These are phyloP conservation scores for Callyntrura sp. DNA, from an alignment of 2,888 invertebrate genomes.

Conservation along the genomic window DNA sequence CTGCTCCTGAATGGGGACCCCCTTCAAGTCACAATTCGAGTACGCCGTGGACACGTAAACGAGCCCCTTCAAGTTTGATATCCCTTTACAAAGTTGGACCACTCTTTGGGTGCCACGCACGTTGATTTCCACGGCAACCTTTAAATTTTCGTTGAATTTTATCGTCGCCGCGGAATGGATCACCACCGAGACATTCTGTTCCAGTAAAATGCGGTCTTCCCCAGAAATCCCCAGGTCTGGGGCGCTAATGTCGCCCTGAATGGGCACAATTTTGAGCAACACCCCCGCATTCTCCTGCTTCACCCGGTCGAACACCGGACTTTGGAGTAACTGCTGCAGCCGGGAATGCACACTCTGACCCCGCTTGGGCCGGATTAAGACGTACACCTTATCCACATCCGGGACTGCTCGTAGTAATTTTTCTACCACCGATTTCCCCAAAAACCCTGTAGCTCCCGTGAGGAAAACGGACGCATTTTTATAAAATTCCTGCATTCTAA, in stretches of 20 bases:
- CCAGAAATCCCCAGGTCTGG: neutral
- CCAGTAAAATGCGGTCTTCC: neutral
- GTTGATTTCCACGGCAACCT: conserved; percentile 4
- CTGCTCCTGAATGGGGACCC: neutral
- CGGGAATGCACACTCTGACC: conserved; percentile 92
- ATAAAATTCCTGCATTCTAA: too few relatives aligned
- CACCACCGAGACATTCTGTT: conserved; percentile 26
- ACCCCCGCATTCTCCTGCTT: neutral
- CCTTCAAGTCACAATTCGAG: conserved; percentile 26
- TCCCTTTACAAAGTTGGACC: neutral
- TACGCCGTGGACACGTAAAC: conserved; percentile 37
- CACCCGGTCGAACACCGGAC: too few relatives aligned
- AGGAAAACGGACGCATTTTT: conserved; percentile 89
- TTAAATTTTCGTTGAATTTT: conserved; percentile 29
- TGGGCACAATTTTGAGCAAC: neutral
- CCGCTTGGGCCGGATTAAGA: conserved; percentile 94
- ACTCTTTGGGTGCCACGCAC: neutral
- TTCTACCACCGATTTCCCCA: conserved; percentile 97
- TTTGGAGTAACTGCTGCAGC: conserved; percentile 92
- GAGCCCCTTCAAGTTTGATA: neutral
- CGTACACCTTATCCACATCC: conserved; percentile 91
- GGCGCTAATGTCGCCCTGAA: conserved; percentile 14
- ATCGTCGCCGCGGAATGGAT: conserved; percentile 53
- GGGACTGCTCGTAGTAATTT: conserved; percentile 95
- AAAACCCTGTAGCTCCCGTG: conserved; percentile 98